Evolutionary conservation across 2,888 invertebrate species (phyloP), one percentile per base, ranked within the genome.

Genomic region (Cabera pusaria): DNA sequence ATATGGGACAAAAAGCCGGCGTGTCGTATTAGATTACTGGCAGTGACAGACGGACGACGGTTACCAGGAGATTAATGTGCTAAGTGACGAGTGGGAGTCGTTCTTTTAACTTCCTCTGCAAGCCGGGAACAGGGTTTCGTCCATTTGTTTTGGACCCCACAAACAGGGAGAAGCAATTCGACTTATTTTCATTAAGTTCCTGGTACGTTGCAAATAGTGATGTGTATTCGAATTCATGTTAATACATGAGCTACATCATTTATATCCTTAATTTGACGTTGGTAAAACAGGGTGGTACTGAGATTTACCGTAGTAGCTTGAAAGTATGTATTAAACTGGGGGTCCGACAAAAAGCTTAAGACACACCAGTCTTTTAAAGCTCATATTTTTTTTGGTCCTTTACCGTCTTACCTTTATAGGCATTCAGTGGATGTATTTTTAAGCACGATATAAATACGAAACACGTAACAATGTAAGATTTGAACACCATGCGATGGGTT

Each of bases 11-110:
- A 83, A 86, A 87, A 88, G 82, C 73, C 77, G 72, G 84, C 82
- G 82, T 85, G 85, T 84, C 86, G 82, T 83, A 86, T 87, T 85
- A 84, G 85, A 88, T 88, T 88, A 87, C 76, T 73, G 81, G 68
- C 79, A 70, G 75, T 82, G 87, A 84, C 83, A 79, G 84, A 82
- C 80, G 77, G 80, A 80, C 76, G 80, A 77, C 82, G 67, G 75
- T 76, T 78, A 70, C 68, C 68, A 63, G 61, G 77, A 85, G 85
- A 88, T 86, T 85, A 87, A 87, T 88, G 86, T 71, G 74, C 80
- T 77, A 78, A 84, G 83, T 87, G 86, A 82, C 76, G 81, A 84
- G 85, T 82, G 79, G 83, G 84, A 80, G 73, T 76, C 59, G 52
- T 60, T 63, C 63, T 61, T 59, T 62, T 53, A 54, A 49, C 56